Evolutionary conservation across 30 jellyfish, hydroid and myxozoan species (phyloP).

Genomic region (Hydra vulgaris): DNA sequence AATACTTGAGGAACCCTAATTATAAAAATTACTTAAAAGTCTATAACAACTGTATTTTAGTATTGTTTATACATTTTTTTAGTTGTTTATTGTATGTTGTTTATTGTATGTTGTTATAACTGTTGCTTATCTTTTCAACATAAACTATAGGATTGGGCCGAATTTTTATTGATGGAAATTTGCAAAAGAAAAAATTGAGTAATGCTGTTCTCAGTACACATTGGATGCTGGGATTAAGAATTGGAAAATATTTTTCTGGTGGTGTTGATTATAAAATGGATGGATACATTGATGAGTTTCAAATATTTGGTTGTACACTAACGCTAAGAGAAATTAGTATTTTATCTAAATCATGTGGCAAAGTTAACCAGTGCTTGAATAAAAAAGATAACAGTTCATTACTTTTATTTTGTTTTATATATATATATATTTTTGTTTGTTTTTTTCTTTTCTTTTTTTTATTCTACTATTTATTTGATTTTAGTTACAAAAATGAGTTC

Average conservation of each 20-base stretch:
- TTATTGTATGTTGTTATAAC: too few relatives aligned
- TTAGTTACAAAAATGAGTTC: too few relatives aligned
- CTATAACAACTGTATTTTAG: too few relatives aligned
- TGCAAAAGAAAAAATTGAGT: conserved; percentile 18
- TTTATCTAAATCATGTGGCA: conserved; percentile 10
- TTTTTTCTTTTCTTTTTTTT: neutral
- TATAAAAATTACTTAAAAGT: too few relatives aligned
- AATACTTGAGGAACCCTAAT: too few relatives aligned
- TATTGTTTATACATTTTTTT: too few relatives aligned
- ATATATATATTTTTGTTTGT: too few relatives aligned
- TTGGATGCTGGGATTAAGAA: conserved; percentile 33
- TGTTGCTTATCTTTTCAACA: too few relatives aligned
- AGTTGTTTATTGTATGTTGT: too few relatives aligned
- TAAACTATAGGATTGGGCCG: conserved; percentile 34
- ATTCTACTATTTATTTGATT: too few relatives aligned
- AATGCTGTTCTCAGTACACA: conserved; percentile 4
- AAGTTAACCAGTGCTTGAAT: neutral
- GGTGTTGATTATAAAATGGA: conserved; percentile 33
- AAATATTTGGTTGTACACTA: conserved; percentile 23
- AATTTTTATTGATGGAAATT: conserved; percentile 26
- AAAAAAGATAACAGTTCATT: neutral
- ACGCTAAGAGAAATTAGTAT: neutral
- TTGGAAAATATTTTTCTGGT: conserved; percentile 47
- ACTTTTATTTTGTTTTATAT: too few relatives aligned
- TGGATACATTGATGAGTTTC: conserved; percentile 32